These are phyloP conservation scores for Brachyrhaphis roseni DNA, from an alignment of 2,797 vertebrate genomes.

Conservation along the genomic window DNA sequence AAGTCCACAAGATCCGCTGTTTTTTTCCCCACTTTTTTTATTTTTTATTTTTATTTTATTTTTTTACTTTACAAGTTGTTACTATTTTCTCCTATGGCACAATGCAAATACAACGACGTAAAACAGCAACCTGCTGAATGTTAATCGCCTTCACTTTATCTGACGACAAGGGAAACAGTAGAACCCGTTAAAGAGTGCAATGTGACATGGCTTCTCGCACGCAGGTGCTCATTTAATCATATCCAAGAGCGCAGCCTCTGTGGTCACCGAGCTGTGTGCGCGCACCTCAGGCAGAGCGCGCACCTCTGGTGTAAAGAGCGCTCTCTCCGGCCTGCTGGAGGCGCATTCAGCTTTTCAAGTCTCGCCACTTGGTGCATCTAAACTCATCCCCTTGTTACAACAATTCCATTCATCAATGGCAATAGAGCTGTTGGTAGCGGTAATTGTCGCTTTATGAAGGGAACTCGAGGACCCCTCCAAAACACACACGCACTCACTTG, in stretches of 20 bases:
- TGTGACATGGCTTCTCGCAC: conserved; percentile 19
- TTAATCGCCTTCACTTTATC: not conserved
- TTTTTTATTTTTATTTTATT: not conserved
- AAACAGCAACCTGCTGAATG: not conserved
- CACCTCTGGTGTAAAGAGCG: conserved; percentile 48
- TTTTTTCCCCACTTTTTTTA: not conserved
- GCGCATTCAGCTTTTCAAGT: conserved; percentile 60
- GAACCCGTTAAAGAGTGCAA: not conserved
- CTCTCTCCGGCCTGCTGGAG: conserved; percentile 69
- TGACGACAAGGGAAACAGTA: not conserved
- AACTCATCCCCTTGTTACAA: conserved; percentile 42
- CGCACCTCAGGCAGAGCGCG: conserved; percentile 50
- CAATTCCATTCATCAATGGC: conserved; percentile 38
- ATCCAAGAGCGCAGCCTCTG: conserved; percentile 17
- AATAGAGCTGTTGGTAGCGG: conserved; percentile 35
- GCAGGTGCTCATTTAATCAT: conserved; percentile 50
- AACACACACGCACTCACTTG: not conserved
- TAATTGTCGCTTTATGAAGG: conserved; percentile 27
- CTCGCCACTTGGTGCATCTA: conserved; percentile 44
- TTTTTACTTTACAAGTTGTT: not conserved
- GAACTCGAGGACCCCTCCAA: conserved; percentile 32
- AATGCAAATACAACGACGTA: too few relatives aligned
- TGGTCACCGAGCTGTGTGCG: conserved; percentile 16
- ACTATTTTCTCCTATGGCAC: not conserved
- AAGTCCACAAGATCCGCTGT: not conserved